Evolutionary conservation across 2,888 invertebrate genomes (phyloP).

Genomic region (Doris montereyensis): DNA sequence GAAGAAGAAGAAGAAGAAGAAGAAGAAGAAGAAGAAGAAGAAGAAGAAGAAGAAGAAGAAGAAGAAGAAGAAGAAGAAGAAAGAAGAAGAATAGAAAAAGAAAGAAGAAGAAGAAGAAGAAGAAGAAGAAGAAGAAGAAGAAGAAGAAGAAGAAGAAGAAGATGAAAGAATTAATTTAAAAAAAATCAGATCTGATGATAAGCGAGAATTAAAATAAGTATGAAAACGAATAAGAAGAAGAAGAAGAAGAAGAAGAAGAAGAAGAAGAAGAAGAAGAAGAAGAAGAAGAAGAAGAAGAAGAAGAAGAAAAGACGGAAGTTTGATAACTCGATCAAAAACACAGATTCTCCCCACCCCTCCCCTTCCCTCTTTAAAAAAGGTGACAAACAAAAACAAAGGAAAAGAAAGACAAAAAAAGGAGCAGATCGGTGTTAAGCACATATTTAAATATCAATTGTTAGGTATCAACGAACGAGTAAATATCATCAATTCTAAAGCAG

Average conservation of each 20-base stretch:
- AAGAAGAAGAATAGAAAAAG: background rate
- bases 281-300: slow-evolving; percentile 20
- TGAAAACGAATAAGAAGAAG: slow-evolving; percentile 23
- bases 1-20: slow-evolving; percentile 9
- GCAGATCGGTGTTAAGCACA: no score
- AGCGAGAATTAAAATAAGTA: no score
- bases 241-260: slow-evolving; percentile 31
- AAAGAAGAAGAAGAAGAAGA: slow-evolving; percentile 1
- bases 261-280: slow-evolving; percentile 22
- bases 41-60: slow-evolving; percentile 1
- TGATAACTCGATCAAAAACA: no score
- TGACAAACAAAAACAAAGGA: no score
- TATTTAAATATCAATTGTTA: no score
- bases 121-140: background rate
- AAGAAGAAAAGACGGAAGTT: background rate
- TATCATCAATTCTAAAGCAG: no score
- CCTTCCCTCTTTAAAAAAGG: no score
- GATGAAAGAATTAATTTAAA: background rate
- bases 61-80: background rate
- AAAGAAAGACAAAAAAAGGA: no score
- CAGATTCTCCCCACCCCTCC: no score
- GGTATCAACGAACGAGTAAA: no score
- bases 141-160: background rate
- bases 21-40: background rate
- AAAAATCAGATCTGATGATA: no score